A percentile compares a stretch with the other conserved stretches of the same genome.
Conservation (phyloP, 2,113 vertebrate genomes). For the Monopterus albus region DNA sequence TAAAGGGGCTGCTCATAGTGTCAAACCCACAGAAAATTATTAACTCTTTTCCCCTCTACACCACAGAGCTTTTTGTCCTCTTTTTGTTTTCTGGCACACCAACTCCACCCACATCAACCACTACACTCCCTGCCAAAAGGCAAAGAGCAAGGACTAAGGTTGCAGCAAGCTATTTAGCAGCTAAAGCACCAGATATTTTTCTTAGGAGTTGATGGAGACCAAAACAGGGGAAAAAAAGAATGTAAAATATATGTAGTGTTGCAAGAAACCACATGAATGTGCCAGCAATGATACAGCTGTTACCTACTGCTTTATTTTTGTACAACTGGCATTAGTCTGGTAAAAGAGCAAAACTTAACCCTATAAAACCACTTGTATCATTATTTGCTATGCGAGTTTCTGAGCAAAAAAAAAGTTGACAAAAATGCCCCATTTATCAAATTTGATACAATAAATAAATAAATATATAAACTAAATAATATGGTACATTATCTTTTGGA, state of each 20-base stretch:
- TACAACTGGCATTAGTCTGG: neutral
- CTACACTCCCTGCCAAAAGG: no score
- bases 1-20: neutral
- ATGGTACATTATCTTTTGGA: no score
- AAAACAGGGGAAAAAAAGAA: neutral
- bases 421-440: no score
- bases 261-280: neutral
- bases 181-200: neutral
- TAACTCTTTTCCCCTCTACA: neutral
- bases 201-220: neutral
- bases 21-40: neutral
- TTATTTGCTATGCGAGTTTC: no score
- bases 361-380: no score
- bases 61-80: neutral
- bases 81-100: neutral
- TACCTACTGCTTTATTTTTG: slow-evolving; percentile 9
- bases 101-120: neutral
- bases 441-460: no score
- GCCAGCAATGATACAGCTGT: neutral
- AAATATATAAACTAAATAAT: no score
- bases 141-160: no score
- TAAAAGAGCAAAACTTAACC: neutral
- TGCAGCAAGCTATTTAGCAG: no score
- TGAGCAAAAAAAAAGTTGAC: no score
- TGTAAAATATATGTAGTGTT: neutral